A percentile compares a stretch with the other conserved stretches of the same genome.
These are phyloP conservation scores for Clarias pachynema DNA, from an alignment of 2,797 vertebrate genomes.

Conservation along the genomic window DNA sequence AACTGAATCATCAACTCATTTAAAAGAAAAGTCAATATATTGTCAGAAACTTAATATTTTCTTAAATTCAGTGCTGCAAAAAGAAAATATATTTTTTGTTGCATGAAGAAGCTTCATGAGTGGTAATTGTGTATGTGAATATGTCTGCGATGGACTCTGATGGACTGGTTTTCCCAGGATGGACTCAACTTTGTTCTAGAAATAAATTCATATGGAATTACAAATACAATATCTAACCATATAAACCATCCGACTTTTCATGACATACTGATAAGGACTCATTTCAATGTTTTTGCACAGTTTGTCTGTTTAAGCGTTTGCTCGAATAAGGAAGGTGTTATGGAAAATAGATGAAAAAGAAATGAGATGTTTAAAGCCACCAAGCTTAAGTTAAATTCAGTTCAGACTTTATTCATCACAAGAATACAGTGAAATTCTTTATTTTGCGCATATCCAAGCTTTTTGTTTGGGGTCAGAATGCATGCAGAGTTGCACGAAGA, in stretches of 20 bases:
- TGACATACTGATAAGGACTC: neutral
- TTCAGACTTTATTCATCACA: no score
- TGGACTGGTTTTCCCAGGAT: neutral
- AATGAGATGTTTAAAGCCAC: neutral
- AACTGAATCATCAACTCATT: neutral
- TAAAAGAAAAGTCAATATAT: neutral
- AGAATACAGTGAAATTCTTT: no score
- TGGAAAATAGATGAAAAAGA: neutral
- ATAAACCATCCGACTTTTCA: neutral
- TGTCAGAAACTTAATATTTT: neutral
- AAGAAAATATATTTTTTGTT: neutral
- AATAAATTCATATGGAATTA: neutral
- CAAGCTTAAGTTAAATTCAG: no score
- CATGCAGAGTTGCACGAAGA: no score
- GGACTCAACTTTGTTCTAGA: neutral
- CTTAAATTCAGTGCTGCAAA: no score
- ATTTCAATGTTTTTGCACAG: neutral
- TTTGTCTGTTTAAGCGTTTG: neutral
- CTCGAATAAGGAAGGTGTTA: no score
- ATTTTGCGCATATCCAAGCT: no score
- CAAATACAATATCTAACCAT: neutral
- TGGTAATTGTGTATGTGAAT: no score
- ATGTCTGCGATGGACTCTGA: neutral
- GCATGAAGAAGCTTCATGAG: no score
- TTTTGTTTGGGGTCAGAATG: no score